These are phyloP conservation scores for Poeciliopsis occidentalis DNA, from an alignment of 2,113 vertebrate genomes.

Conservation along the genomic window DNA sequence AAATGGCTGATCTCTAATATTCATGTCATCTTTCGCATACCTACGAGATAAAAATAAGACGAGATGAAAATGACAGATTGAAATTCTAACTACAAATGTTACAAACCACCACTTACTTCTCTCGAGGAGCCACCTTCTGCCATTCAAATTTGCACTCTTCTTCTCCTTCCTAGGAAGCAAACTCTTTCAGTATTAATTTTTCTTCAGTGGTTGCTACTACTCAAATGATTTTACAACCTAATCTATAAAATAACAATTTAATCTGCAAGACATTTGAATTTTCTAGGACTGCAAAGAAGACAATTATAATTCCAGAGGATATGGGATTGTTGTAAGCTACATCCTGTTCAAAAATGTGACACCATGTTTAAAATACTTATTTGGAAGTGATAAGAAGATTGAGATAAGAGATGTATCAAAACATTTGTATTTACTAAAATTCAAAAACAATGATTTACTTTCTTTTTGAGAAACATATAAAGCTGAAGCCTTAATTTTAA, in stretches of 20 bases:
- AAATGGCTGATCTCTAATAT: constrained; percentile 98
- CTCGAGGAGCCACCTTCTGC: constrained; percentile 96
- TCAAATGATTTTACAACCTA: neutral
- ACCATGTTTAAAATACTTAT: neutral
- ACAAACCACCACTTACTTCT: constrained; percentile 85
- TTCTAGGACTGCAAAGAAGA: neutral
- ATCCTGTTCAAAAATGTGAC: neutral
- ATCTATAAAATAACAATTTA: neutral
- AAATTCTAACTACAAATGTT: neutral
- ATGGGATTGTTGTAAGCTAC: neutral
- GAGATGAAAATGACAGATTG: neutral
- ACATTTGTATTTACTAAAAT: too few relatives aligned
- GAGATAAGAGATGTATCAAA: neutral
- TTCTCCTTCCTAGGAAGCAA: constrained; percentile 87
- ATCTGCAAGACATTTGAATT: neutral
- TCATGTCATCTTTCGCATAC: constrained; percentile 99
- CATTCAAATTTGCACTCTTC: constrained; percentile 98
- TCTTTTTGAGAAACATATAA: neutral
- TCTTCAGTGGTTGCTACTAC: too few relatives aligned
- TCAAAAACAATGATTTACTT: neutral
- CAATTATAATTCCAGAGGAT: neutral
- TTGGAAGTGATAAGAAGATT: neutral
- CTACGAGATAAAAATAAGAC: constrained; percentile 69
- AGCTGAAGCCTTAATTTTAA: neutral
- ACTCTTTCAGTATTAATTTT: neutral